Conservation (phyloP, 2,888 invertebrate species). For the Punctoribates punctum region DNA sequence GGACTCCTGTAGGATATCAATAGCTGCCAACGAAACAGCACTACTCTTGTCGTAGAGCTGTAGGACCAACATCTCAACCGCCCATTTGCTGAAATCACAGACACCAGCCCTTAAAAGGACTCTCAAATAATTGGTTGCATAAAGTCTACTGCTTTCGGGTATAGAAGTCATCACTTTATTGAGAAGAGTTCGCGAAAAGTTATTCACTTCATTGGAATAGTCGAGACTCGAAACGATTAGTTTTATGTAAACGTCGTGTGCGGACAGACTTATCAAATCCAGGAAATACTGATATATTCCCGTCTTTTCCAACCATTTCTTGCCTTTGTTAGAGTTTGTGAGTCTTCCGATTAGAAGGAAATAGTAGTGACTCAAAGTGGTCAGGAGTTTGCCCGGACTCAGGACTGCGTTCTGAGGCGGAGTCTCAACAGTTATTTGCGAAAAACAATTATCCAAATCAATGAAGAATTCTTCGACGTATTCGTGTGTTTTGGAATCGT, state of each 20-base stretch:
- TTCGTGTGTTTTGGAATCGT: slow-evolving; percentile 66
- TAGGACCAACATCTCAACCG: slow-evolving; percentile 73
- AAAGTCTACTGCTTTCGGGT: slow-evolving; percentile 62
- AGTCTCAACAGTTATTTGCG: slow-evolving; percentile 49
- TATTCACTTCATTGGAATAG: slow-evolving; percentile 68
- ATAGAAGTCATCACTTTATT: slow-evolving; percentile 47
- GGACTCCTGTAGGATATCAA: slow-evolving; percentile 84
- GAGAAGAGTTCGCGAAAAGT: slow-evolving; percentile 48
- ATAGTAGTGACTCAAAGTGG: slow-evolving; percentile 88
- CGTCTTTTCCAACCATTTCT: slow-evolving; percentile 65
- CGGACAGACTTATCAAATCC: slow-evolving; percentile 41
- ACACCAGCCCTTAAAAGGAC: slow-evolving; percentile 67
- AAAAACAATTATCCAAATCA: slow-evolving; percentile 57
- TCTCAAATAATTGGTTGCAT: slow-evolving; percentile 85
- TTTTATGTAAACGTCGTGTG: slow-evolving; percentile 82
- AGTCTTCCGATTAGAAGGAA: slow-evolving; percentile 88
- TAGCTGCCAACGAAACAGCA: slow-evolving; percentile 72
- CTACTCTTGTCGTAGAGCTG: slow-evolving; percentile 80
- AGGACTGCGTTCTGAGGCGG: slow-evolving; percentile 40
- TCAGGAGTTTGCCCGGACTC: slow-evolving; percentile 79
- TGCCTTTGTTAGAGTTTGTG: slow-evolving; percentile 54
- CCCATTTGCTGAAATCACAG: slow-evolving; percentile 69
- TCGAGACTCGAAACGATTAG: slow-evolving; percentile 86
- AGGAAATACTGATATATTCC: slow-evolving; percentile 64
- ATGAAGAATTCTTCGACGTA: slow-evolving; percentile 71